phyloP scores from a whole-genome alignment of 2,888 invertebrate genomes.

The Octodonta nipae region DNA sequence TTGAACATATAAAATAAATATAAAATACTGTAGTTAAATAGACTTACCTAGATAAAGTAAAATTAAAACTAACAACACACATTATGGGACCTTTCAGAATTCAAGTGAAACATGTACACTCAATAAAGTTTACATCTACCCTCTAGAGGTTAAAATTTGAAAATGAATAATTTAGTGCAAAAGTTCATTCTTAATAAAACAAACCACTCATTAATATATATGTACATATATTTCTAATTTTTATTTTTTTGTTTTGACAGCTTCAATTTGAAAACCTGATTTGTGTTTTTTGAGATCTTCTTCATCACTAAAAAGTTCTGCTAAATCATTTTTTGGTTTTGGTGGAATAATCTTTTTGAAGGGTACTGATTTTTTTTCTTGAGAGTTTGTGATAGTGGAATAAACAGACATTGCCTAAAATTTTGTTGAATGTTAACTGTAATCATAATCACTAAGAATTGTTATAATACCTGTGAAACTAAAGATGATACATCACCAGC shows the following conservation, averaged over 20 bases:
- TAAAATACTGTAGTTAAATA: too few relatives aligned
- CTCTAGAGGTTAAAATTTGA: too few relatives aligned
- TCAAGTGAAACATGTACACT: too few relatives aligned
- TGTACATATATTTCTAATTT: background rate
- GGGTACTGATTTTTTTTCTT: constrained; percentile 12
- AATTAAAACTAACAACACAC: too few relatives aligned
- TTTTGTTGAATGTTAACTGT: background rate
- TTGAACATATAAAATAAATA: too few relatives aligned
- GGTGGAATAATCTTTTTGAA: constrained; percentile 13
- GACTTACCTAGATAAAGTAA: too few relatives aligned
- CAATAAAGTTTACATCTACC: too few relatives aligned
- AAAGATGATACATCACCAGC: constrained; percentile 66
- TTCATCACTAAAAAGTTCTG: constrained; percentile 34
- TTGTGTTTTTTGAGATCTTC: constrained; percentile 26
- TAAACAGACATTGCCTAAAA: constrained; percentile 50
- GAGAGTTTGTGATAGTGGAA: constrained; percentile 39
- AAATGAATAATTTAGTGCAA: too few relatives aligned
- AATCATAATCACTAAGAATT: background rate
- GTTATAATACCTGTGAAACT: constrained; percentile 65
- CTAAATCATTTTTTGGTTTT: constrained; percentile 24
- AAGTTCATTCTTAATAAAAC: too few relatives aligned
- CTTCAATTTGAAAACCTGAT: constrained; percentile 13
- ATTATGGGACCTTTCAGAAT: too few relatives aligned
- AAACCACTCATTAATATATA: too few relatives aligned
- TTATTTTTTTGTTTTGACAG: background rate